phyloP scores from a whole-genome alignment of 2,888 invertebrate genomes.

The Ramazzottius varieornatus region DNA sequence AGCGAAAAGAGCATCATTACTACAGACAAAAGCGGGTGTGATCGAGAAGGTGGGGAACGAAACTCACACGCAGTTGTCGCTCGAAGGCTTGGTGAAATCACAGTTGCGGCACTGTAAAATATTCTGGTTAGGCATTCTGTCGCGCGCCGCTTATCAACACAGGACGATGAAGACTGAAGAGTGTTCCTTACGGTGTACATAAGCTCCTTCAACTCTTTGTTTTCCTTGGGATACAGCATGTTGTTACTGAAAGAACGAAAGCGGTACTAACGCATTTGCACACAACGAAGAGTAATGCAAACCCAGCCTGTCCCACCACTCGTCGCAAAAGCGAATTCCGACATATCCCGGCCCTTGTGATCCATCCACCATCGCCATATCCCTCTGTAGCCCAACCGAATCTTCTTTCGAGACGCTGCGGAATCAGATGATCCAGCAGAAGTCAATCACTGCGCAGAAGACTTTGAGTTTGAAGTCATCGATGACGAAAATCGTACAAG shows the following conservation, averaged over 20 bases:
- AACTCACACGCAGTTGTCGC: conserved; percentile 18
- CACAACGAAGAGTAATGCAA: neutral
- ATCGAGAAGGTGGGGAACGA: too few species aligned
- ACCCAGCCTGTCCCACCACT: conserved; percentile 40
- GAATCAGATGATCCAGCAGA: too few species aligned
- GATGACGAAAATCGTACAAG: too few species aligned
- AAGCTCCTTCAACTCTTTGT: conserved; percentile 20
- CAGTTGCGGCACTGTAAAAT: conserved; percentile 22
- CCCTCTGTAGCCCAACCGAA: too few species aligned
- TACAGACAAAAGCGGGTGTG: too few species aligned
- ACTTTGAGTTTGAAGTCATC: too few species aligned
- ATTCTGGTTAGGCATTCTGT: too few species aligned
- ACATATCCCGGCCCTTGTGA: conserved; percentile 62
- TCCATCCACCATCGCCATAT: neutral
- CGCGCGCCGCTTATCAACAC: too few species aligned
- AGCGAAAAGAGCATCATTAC: neutral
- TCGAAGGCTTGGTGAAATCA: conserved; percentile 23
- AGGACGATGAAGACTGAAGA: too few species aligned
- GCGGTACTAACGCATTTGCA: neutral
- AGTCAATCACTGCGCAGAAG: too few species aligned
- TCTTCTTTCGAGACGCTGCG: too few species aligned
- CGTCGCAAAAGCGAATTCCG: conserved; percentile 90
- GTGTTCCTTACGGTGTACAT: conserved; percentile 23
- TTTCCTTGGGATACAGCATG: conserved; percentile 26
- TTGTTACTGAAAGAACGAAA: conserved; percentile 19